These are phyloP conservation scores for Alligator mississippiensis DNA, from an alignment of 2,113 vertebrate genomes.

Conservation along the genomic window DNA sequence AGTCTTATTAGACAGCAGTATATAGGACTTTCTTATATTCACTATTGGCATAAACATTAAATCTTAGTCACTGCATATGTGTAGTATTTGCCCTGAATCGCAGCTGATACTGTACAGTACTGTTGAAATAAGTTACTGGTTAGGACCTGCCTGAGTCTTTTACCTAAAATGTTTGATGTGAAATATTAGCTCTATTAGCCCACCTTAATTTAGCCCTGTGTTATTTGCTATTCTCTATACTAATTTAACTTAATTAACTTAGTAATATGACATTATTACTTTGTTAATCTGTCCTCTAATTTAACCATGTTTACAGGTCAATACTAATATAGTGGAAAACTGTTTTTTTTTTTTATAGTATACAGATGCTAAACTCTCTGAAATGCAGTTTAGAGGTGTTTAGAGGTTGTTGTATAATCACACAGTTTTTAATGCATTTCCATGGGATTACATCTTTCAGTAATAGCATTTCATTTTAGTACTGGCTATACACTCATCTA, in stretches of 20 bases:
- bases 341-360: background rate
- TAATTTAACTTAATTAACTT: background rate
- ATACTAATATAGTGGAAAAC: background rate
- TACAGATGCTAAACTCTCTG: background rate
- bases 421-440: background rate
- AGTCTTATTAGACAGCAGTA: background rate
- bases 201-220: background rate
- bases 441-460: background rate
- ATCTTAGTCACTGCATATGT: slow-evolving; percentile 9
- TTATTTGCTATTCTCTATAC: background rate
- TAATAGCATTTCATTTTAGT: background rate
- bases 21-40: background rate
- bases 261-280: background rate
- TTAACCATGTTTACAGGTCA: background rate
- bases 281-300: slow-evolving; percentile 1
- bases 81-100: background rate
- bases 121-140: background rate
- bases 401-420: background rate
- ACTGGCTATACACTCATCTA: background rate
- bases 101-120: slow-evolving; percentile 26
- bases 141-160: background rate
- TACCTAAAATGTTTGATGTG: background rate
- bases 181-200: background rate
- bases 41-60: background rate
- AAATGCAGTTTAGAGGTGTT: background rate